These are phyloP conservation scores for Drosophila eugracilis DNA, from an alignment of 1,140 invertebrate genomes.

Conservation along the genomic window DNA sequence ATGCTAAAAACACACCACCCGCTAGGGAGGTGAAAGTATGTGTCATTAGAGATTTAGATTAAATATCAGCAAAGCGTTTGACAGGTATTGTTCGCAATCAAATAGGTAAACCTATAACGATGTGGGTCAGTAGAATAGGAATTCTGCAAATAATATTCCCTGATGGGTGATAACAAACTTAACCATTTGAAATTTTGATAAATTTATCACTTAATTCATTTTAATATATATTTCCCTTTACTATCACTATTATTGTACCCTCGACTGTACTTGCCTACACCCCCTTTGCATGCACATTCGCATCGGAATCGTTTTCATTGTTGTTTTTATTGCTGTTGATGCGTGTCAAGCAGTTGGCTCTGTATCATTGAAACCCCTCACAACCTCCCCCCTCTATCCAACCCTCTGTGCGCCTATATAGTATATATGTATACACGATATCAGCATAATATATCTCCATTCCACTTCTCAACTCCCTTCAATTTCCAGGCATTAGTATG, in stretches of 20 bases:
- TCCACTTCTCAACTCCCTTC: constrained; percentile 26
- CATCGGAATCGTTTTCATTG: constrained; percentile 16
- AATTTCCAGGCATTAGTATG: constrained; percentile 65
- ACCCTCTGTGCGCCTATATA: background rate
- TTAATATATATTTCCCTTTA: background rate
- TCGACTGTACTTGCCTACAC: background rate
- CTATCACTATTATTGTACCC: constrained; percentile 6
- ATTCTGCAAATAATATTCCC: too few species aligned
- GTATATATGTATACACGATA: background rate
- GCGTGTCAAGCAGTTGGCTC: constrained; percentile 21
- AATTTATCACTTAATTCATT: background rate
- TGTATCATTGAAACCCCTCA: constrained; percentile 6
- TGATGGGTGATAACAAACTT: too few species aligned
- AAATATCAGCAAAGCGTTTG: constrained; percentile 52
- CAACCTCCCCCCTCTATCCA: background rate
- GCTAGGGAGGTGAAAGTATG: constrained; percentile 12
- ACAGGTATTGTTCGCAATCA: constrained; percentile 45
- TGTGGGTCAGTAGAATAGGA: too few species aligned
- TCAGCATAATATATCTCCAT: constrained; percentile 3
- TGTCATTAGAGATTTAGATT: constrained; percentile 56
- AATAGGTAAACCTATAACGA: background rate
- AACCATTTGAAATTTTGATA: background rate
- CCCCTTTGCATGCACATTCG: background rate
- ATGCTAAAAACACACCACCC: background rate
- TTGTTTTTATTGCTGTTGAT: constrained; percentile 25